A percentile compares a stretch with the other conserved stretches of the same genome.
phyloP scores from a whole-genome alignment of 2,888 invertebrate species.

The Camponotus fellah region DNA sequence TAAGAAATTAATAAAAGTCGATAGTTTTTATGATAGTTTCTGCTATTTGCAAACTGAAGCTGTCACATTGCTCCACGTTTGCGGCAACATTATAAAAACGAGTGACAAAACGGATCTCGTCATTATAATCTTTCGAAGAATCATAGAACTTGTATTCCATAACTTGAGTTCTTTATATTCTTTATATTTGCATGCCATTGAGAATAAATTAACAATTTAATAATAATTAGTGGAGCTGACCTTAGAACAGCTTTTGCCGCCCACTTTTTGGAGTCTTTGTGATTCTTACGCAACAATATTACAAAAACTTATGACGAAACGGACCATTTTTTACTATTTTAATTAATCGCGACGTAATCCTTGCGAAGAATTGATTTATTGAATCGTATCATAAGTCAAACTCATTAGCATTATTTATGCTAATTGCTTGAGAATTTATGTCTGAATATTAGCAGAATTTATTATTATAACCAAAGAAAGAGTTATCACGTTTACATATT shows the following conservation, averaged over 20 bases:
- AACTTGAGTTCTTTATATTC: conserved; percentile 17
- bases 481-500: not conserved
- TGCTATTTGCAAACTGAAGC: conserved; percentile 34
- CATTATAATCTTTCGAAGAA: conserved; percentile 71
- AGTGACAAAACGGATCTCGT: conserved; percentile 71
- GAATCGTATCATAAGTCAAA: conserved; percentile 65
- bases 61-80: not conserved
- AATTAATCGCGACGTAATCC: conserved; percentile 68
- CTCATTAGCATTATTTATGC: conserved; percentile 70
- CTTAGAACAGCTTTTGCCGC: conserved; percentile 7
- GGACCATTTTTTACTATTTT: conserved; percentile 69
- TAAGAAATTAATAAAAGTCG: conserved; percentile 11
- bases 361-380: conserved; percentile 65
- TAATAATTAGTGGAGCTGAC: not conserved
- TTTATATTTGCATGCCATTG: conserved; percentile 14
- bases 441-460: not conserved
- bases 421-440: conserved; percentile 48
- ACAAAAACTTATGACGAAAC: conserved; percentile 72
- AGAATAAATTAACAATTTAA: conserved; percentile 20
- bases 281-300: conserved; percentile 28
- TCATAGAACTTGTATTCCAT: conserved; percentile 73
- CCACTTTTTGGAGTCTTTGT: conserved; percentile 23
- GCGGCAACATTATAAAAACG: conserved; percentile 62
- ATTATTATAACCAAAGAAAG: not conserved
- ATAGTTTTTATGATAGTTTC: conserved; percentile 18